These are phyloP conservation scores for Aphodius sticticus DNA, from an alignment of 2,888 invertebrate species.

Conservation along the genomic window DNA sequence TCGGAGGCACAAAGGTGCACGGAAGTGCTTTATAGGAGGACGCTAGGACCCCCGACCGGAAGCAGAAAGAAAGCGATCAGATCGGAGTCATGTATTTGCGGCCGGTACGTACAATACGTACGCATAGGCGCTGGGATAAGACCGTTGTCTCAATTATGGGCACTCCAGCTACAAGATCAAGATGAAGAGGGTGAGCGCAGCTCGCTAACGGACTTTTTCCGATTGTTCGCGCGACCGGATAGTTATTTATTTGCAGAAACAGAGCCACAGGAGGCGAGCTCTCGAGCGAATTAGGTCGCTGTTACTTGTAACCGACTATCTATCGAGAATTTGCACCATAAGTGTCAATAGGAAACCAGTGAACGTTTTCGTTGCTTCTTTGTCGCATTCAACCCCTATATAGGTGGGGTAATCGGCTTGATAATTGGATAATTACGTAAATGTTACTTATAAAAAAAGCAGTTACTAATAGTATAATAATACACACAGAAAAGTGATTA, in stretches of 20 bases:
- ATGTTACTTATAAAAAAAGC: no score
- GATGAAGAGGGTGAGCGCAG: conserved; percentile 16
- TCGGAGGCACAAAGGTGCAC: conserved; percentile 57
- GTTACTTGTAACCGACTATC: conserved; percentile 15
- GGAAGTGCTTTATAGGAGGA: conserved; percentile 57
- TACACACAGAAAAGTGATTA: no score
- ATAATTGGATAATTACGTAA: no score
- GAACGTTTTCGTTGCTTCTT: background rate
- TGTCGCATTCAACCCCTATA: background rate
- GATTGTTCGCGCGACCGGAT: conserved; percentile 12
- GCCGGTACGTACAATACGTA: conserved; percentile 41
- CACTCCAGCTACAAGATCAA: conserved; percentile 27
- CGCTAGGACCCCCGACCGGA: conserved; percentile 51
- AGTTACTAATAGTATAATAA: no score
- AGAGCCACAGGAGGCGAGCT: conserved; percentile 7
- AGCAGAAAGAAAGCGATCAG: conserved; percentile 56
- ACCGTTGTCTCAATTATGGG: conserved; percentile 44
- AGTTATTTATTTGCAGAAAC: conserved; percentile 19
- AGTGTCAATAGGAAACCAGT: background rate
- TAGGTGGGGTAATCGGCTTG: no score
- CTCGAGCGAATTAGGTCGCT: conserved; percentile 1
- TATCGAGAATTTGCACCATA: background rate
- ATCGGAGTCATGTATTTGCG: conserved; percentile 57
- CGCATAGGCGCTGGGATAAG: conserved; percentile 37
- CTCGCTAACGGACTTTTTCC: conserved; percentile 27